Conservation (phyloP, 2,113 vertebrate species). For the Sinocyclocheilus anshuiensis region DNA sequence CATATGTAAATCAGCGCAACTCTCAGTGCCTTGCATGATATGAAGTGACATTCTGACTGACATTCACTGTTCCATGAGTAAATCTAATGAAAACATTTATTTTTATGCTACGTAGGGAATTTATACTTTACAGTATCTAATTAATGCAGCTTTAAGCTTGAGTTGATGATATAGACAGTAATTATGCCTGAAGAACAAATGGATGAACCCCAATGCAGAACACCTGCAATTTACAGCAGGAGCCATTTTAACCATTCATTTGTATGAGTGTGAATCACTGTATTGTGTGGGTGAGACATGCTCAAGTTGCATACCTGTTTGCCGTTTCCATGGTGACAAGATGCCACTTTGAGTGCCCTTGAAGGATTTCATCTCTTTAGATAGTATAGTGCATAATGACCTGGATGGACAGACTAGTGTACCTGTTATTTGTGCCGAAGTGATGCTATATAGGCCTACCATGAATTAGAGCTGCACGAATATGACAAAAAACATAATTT, state of each 20-base stretch:
- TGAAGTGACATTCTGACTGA: background rate
- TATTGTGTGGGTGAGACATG: background rate
- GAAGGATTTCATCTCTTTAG: background rate
- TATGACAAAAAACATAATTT: background rate
- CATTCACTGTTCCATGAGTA: background rate
- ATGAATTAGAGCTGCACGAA: background rate
- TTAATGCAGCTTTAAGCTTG: background rate
- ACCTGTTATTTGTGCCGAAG: background rate
- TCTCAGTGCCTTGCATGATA: background rate
- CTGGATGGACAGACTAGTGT: background rate
- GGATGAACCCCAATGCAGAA: background rate
- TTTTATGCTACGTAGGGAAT: background rate
- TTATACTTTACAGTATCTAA: background rate
- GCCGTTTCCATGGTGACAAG: constrained; percentile 42
- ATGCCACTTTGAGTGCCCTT: constrained; percentile 18
- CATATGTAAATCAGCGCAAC: background rate
- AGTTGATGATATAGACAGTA: background rate
- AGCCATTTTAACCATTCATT: background rate
- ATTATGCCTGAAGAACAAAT: background rate
- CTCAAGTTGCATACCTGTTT: constrained; percentile 1
- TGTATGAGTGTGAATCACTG: background rate
- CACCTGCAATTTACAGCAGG: constrained; percentile 8
- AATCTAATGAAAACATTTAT: background rate
- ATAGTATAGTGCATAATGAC: background rate
- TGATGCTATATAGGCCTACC: background rate